Evolutionary conservation across 1,140 invertebrate genomes (phyloP), one percentile per base, ranked within the genome.

Genomic region (Odontomachus brunneus): DNA sequence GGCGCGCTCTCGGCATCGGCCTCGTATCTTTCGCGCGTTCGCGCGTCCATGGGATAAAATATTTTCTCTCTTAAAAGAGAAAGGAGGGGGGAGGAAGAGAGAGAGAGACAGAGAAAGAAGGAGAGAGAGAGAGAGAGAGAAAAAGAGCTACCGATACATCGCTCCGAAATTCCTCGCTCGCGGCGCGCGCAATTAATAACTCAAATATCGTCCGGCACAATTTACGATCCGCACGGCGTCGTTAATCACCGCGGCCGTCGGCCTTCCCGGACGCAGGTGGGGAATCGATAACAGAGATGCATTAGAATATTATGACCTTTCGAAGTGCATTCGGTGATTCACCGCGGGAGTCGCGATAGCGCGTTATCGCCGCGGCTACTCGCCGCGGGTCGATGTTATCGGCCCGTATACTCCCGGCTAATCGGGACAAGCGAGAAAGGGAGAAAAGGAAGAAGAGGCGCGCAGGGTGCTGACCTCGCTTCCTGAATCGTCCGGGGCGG

Each of bases 351-450:
- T 78, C 48, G 24, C 66, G 87, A 90, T 91, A 90, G 87, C 82
- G 85, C 83, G 88, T 90, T 91, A 90, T 91, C 89, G 83, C 67
- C 59, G 62, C 65, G 84, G 84, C 75, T 80, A 69, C 75, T 86
- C 90, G 87, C 89, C 84, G 74, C 86, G 82, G 85, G 75, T 85
- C 89, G 90, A 87, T 90, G 88, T 88, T 90, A 90, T 91, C 89
- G 63, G 51, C 26, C 4, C n/a, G 71, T 29, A 63, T 80, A 80
- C 65, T 80, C 59, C 26, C 71, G 17, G 83, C 78, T 88, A 88
- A 88, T 88, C 87, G 87, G 83, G 83, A 62, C 57, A 59, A 71
- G 59, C 80, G 72, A 71, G 81, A 72, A 78, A 67, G 49, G 62
- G 71, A 72, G 57, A 65, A 72, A 82, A 72, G 74, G 48, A 60